These are phyloP conservation scores for Rapana venosa DNA, from an alignment of 2,888 invertebrate species.

Conservation along the genomic window DNA sequence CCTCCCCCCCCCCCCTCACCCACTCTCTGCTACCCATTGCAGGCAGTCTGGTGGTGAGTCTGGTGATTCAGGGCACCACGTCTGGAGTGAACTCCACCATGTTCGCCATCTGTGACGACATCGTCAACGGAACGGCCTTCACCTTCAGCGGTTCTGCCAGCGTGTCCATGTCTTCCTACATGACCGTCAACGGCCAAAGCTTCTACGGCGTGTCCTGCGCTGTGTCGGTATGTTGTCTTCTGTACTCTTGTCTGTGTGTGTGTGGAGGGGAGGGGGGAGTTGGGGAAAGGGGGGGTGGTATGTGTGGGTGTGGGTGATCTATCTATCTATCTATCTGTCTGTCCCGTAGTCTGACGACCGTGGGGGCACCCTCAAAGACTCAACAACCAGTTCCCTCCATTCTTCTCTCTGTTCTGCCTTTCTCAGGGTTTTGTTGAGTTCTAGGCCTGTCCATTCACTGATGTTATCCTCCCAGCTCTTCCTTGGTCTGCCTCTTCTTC, in stretches of 20 bases:
- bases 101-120: conserved; percentile 44
- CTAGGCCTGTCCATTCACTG: no score
- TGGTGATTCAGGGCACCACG: conserved; percentile 39
- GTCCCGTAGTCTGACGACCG: no score
- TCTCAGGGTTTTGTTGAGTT: no score
- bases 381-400: no score
- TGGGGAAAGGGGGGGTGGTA: no score
- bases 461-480: no score
- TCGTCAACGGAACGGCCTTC: conserved; percentile 42
- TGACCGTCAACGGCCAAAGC: conserved; percentile 45
- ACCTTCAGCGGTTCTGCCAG: conserved; percentile 46
- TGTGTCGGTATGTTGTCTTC: conserved; percentile 3
- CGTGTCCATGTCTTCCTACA: conserved; percentile 39
- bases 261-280: background rate
- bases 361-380: no score
- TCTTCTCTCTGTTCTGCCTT: no score
- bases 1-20: no score
- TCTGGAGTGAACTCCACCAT: conserved; percentile 43
- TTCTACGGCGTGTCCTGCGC: conserved; percentile 49
- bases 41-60: conserved; percentile 49
- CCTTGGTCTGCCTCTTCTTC: no score
- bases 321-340: no score
- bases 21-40: background rate
- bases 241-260: background rate
- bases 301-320: no score